Percentiles rank a stretch among this genome's conserved stretches.
Conservation (phyloP, 2,797 vertebrate species). For the Phrynocephalus vlangalii region DNA sequence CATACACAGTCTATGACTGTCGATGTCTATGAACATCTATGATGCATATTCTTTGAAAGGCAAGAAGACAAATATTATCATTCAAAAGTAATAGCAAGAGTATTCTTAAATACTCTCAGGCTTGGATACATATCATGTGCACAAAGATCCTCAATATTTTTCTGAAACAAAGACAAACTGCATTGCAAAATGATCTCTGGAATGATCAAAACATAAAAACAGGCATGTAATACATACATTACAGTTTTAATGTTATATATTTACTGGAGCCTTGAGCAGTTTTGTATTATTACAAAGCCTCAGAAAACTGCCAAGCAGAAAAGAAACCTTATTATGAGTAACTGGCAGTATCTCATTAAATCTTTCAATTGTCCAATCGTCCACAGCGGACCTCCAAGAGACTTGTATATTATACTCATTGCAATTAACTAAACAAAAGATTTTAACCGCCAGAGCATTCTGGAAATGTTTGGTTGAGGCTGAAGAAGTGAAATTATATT, state of each 20-base stretch:
- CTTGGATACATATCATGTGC: constrained; percentile 34
- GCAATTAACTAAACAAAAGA: constrained; percentile 99
- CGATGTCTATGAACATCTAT: constrained; percentile 1
- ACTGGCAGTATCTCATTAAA: constrained; percentile 99
- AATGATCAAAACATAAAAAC: constrained; percentile 76
- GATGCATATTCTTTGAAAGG: constrained; percentile 52
- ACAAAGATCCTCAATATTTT: constrained; percentile 53
- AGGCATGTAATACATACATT: constrained; percentile 77
- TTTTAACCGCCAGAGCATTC: constrained; percentile 96
- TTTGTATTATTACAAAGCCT: constrained; percentile 86
- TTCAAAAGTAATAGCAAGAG: constrained; percentile 57
- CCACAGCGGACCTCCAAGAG: constrained; percentile 97
- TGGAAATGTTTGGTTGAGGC: constrained; percentile 89
- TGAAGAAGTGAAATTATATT: constrained; percentile 92
- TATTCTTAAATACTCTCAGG: constrained; percentile 70
- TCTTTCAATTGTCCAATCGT: constrained; percentile 99
- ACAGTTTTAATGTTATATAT: constrained; percentile 79
- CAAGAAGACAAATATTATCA: constrained; percentile 29
- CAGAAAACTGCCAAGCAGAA: constrained; percentile 84
- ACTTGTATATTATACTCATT: constrained; percentile 99
- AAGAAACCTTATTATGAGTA: constrained; percentile 88
- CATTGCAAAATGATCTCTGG: constrained; percentile 65
- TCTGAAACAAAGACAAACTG: constrained; percentile 42
- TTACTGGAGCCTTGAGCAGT: constrained; percentile 80
- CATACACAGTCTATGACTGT: constrained; percentile 19